These are phyloP conservation scores for Diarsia mendica DNA, from an alignment of 2,888 invertebrate genomes.

Conservation along the genomic window DNA sequence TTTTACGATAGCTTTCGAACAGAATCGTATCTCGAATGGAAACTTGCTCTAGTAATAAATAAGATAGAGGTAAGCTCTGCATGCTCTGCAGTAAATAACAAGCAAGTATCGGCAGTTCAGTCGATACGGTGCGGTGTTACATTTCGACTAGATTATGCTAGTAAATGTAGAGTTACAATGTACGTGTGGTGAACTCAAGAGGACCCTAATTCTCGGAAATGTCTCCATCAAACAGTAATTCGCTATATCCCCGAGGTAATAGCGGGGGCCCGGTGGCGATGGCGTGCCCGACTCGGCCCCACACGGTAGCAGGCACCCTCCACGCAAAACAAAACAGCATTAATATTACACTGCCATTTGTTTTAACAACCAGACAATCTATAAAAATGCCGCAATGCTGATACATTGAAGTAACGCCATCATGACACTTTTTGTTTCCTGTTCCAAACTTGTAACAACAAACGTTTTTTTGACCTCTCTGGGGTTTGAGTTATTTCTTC, in stretches of 20 bases:
- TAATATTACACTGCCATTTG: conserved; percentile 67
- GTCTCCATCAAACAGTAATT: conserved; percentile 72
- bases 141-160: conserved; percentile 39
- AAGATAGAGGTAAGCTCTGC: conserved; percentile 54
- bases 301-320: conserved; percentile 59
- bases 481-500: conserved; percentile 79
- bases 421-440: conserved; percentile 72
- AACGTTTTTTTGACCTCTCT: conserved; percentile 67
- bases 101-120: conserved; percentile 39
- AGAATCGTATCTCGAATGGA: conserved; percentile 46
- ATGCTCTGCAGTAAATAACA: conserved; percentile 57
- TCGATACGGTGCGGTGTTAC: conserved; percentile 27
- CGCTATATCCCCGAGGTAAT: conserved; percentile 72
- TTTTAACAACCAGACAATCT: conserved; percentile 65
- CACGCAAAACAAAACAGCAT: conserved; percentile 57
- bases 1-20: conserved; percentile 48
- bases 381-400: conserved; percentile 56
- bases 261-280: conserved; percentile 47
- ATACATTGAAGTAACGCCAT: conserved; percentile 58
- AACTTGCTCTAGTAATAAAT: conserved; percentile 54
- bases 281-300: conserved; percentile 42
- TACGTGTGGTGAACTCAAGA: conserved; percentile 36
- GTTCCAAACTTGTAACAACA: conserved; percentile 72
- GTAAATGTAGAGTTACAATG: conserved; percentile 27
- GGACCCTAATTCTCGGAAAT: conserved; percentile 69